Evolutionary conservation across 2,797 vertebrate genomes (phyloP).

Genomic region (Pangasius mekongensis): DNA sequence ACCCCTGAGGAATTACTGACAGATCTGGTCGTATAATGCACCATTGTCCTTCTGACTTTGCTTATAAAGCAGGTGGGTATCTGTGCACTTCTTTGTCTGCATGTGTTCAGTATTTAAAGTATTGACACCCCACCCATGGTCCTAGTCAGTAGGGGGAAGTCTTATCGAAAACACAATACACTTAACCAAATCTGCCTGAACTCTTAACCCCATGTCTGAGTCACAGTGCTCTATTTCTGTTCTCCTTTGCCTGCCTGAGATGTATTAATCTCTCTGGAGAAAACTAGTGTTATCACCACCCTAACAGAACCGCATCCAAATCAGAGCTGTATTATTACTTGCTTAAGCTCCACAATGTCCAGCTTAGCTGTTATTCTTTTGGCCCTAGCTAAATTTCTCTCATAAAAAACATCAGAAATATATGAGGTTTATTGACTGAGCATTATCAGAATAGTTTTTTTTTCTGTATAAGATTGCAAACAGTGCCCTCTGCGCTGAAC

Average conservation of each 20-base stretch:
- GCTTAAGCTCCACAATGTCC: constrained; percentile 27
- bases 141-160: constrained; percentile 26
- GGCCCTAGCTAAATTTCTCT: constrained; percentile 26
- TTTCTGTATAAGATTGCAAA: constrained; percentile 21
- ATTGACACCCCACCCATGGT: neutral
- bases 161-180: constrained; percentile 32
- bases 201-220: constrained; percentile 33
- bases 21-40: neutral
- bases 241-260: constrained; percentile 26
- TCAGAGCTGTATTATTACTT: constrained; percentile 37
- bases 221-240: constrained; percentile 16
- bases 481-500: constrained; percentile 27
- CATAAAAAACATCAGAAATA: constrained; percentile 10
- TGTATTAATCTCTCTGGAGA: constrained; percentile 50
- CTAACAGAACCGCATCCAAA: constrained; percentile 33
- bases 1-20: too few relatives aligned
- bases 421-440: constrained; percentile 18
- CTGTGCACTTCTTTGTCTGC: neutral
- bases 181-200: constrained; percentile 41
- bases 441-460: constrained; percentile 9
- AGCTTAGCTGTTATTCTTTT: constrained; percentile 12
- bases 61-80: neutral
- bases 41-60: constrained; percentile 17
- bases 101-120: neutral
- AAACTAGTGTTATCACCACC: constrained; percentile 43